Evolutionary conservation across 92 coral and sea anemone species (phyloP), one percentile per base, ranked within the genome.

Genomic region (Micromussa lordhowensis): DNA sequence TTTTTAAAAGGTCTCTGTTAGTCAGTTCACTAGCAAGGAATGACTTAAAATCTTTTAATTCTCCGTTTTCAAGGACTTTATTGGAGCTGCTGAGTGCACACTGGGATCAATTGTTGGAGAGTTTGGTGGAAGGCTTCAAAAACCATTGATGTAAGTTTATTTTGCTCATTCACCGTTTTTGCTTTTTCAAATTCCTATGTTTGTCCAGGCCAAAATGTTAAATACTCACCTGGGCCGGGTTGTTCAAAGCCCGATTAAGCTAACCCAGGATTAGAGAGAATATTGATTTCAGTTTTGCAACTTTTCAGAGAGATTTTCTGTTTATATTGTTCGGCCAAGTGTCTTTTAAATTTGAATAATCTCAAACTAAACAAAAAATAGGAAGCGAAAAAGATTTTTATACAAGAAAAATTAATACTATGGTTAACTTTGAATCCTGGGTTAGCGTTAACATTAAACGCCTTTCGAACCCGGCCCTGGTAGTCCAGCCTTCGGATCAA

Each of bases 21-120:
- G 10, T 53, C 17, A 14, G 34, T 26, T 48, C 14, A 51, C 81
- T 54, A 26, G 9, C 24, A 22, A 21, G 4, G 3, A 2, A 3
- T 72, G 11, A 0, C 26, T 22, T 7, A 19, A 1, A 29, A 22
- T 29, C 8, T 0, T 31, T 21, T 77, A n/a, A 26, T n/a, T 28
- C 15, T 66, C 34, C 32, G 80, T 71, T 63, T 51, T 34, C 13
- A 44, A 97, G 99, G 99, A 97, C 88, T 97, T 95, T 64, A 89
- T 95, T 68, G 99, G 99, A 22, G 93, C 90, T 54, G 88, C 88
- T 61, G 99, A 97, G 70, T 92, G 97, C 63, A 97, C 98, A 0
- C 58, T 97, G 31, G 99, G 99, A 10, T 92, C 98, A 17, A 88
- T 97, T 61, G 88, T 97, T 80, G 99, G 99, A 28, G 99, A 97